phyloP scores from a whole-genome alignment of 2,797 vertebrate species.

The Manis javanica region DNA sequence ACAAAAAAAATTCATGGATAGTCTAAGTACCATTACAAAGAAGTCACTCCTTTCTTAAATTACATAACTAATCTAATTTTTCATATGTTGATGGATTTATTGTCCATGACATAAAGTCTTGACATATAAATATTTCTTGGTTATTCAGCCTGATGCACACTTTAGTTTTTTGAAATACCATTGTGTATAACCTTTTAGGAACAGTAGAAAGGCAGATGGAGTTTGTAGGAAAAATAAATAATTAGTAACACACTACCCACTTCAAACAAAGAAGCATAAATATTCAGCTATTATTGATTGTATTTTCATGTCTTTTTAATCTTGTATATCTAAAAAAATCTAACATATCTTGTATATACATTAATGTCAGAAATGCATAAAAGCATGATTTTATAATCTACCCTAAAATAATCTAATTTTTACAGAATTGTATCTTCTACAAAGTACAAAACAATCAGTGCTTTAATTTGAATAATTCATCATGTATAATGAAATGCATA shows the following conservation, averaged over 20 bases:
- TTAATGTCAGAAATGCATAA: neutral
- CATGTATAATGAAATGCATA: neutral
- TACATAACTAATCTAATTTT: neutral
- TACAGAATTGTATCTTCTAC: neutral
- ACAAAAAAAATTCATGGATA: neutral
- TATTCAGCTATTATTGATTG: neutral
- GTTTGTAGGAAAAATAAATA: neutral
- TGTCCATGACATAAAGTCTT: neutral
- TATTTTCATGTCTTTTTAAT: neutral
- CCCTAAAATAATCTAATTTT: neutral
- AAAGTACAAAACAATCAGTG: neutral
- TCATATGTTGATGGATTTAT: neutral
- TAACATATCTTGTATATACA: neutral
- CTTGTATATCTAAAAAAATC: neutral
- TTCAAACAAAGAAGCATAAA: neutral
- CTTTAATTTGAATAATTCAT: neutral
- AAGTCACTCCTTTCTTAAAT: neutral
- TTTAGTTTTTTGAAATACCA: neutral
- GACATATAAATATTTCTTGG: neutral
- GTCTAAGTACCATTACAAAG: neutral
- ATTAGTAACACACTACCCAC: neutral
- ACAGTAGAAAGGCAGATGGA: neutral
- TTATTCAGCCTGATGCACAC: neutral
- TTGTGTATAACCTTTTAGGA: neutral
- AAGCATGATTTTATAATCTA: neutral